Evolutionary conservation across 2,797 vertebrate species (phyloP).

Genomic region (Hydrocynus forskahlii): DNA sequence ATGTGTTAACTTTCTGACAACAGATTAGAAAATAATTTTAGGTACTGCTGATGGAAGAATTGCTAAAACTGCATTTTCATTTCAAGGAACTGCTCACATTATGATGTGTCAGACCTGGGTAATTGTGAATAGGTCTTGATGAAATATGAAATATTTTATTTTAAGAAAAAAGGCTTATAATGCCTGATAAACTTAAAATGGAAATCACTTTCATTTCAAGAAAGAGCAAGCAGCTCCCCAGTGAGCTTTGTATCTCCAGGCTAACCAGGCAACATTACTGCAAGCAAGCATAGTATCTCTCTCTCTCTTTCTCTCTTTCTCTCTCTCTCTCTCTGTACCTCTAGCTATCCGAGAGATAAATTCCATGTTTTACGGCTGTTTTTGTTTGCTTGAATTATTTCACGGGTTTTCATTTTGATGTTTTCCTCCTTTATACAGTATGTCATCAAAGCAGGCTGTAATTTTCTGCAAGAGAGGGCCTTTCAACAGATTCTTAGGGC

Average conservation of each 20-base stretch:
- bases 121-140: conserved; percentile 6
- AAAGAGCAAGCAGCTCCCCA: not conserved
- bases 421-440: conserved; percentile 50
- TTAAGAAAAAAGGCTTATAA: not conserved
- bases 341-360: conserved; percentile 38
- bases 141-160: not conserved
- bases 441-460: conserved; percentile 71
- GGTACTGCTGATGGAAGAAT: not conserved
- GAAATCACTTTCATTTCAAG: conserved; percentile 3
- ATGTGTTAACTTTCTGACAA: not conserved
- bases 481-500: conserved; percentile 70
- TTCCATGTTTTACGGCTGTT: conserved; percentile 55
- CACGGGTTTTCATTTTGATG: conserved; percentile 59
- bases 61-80: not conserved
- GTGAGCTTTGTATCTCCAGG: conserved; percentile 12
- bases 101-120: not conserved
- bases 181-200: not conserved
- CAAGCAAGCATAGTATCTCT: conserved; percentile 11
- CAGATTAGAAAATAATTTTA: not conserved
- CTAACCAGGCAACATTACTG: conserved; percentile 22
- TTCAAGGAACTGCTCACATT: not conserved
- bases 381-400: conserved; percentile 72
- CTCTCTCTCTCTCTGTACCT: conserved; percentile 9
- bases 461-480: conserved; percentile 72
- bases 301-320: not conserved